Evolutionary conservation across 53 echinoderm and acorn worm species (phyloP).

Genomic region (Echinarachnius parma): DNA sequence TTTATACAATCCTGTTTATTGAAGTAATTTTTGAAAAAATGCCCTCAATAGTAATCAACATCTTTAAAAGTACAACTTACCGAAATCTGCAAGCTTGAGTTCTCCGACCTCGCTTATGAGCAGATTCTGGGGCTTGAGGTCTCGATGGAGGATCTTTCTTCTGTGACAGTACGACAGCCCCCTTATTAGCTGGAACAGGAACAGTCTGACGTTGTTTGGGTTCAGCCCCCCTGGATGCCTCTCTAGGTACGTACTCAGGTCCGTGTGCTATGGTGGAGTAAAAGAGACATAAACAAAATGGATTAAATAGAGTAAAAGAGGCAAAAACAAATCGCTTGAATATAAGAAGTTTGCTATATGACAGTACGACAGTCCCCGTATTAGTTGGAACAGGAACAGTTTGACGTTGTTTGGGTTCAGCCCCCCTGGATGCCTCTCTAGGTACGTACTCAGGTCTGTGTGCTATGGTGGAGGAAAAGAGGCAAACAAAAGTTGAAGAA

Average conservation of each 20-base stretch:
- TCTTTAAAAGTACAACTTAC: slow-evolving; percentile 58
- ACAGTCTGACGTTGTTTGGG: slow-evolving; percentile 82
- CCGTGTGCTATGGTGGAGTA: slow-evolving; percentile 71
- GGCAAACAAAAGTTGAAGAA: too few species aligned
- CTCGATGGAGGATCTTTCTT: slow-evolving; percentile 82
- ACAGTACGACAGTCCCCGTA: slow-evolving; percentile 85
- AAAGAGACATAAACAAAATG: too few species aligned
- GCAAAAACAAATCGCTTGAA: too few species aligned
- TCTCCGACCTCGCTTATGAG: slow-evolving; percentile 97
- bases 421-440: slow-evolving; percentile 92
- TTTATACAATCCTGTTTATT: too few species aligned
- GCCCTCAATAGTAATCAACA: too few species aligned
- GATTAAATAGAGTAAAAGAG: too few species aligned
- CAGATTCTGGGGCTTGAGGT: slow-evolving; percentile 96
- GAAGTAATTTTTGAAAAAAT: too few species aligned
- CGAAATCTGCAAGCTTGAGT: slow-evolving; percentile 95
- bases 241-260: slow-evolving; percentile 93
- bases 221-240: slow-evolving; percentile 90
- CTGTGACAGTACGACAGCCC: slow-evolving; percentile 87
- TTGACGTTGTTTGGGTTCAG: slow-evolving; percentile 83
- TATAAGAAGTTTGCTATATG: too few species aligned
- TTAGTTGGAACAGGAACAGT: slow-evolving; percentile 92
- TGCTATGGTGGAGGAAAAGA: slow-evolving; percentile 47
- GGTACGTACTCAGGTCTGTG: slow-evolving; percentile 93
- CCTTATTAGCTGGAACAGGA: slow-evolving; percentile 90